A percentile compares a stretch with the other conserved stretches of the same genome.
Evolutionary conservation across 2,888 invertebrate genomes (phyloP).

Genomic region (Celastrina argiolus): DNA sequence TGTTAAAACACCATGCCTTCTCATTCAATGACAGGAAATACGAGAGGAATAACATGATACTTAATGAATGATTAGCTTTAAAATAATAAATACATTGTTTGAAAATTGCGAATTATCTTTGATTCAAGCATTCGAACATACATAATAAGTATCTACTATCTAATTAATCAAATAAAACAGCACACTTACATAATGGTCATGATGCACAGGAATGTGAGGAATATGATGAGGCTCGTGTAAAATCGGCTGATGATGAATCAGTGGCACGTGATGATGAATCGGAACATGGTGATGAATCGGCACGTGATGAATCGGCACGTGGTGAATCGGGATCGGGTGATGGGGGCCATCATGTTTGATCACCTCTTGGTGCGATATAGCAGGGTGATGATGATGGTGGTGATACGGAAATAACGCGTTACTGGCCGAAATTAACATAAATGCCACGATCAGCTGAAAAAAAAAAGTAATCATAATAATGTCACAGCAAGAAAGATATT

Average conservation of each 20-base stretch:
- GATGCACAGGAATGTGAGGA: slow-evolving; percentile 49
- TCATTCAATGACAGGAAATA: too few species aligned
- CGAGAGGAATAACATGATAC: too few species aligned
- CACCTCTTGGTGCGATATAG: slow-evolving; percentile 65
- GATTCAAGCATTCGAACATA: too few species aligned
- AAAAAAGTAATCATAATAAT: slow-evolving; percentile 2
- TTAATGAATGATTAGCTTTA: too few species aligned
- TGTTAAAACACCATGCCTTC: too few species aligned
- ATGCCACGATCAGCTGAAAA: slow-evolving; percentile 51
- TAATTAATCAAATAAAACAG: not conserved
- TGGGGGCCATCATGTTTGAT: slow-evolving; percentile 60
- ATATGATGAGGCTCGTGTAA: slow-evolving; percentile 45
- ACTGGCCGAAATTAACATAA: slow-evolving; percentile 52
- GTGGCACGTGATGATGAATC: slow-evolving; percentile 46
- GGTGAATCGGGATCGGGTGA: slow-evolving; percentile 43
- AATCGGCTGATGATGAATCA: slow-evolving; percentile 44
- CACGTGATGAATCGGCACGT: slow-evolving; percentile 41
- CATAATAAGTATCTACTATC: too few species aligned
- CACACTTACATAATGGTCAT: slow-evolving; percentile 65
- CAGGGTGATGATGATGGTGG: slow-evolving; percentile 56
- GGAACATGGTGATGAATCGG: slow-evolving; percentile 43
- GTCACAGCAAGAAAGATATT: too few species aligned
- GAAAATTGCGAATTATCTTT: too few species aligned
- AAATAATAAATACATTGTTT: too few species aligned
- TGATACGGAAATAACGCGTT: slow-evolving; percentile 64